Conservation (phyloP, 2,113 vertebrate genomes). For the Sapayoa aenigma region DNA sequence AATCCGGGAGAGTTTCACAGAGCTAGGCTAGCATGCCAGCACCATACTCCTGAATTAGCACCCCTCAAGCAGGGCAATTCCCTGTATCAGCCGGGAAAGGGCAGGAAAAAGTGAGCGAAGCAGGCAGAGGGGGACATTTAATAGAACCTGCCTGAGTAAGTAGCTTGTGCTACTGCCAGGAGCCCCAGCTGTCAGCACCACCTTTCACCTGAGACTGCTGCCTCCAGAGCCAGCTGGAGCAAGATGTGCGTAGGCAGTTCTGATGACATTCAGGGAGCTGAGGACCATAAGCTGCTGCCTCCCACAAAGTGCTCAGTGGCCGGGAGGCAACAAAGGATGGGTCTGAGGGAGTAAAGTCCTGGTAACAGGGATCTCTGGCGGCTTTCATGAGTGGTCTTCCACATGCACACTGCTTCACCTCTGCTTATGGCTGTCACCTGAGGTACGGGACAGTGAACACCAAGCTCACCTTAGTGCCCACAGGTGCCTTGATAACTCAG, state of each 20-base stretch:
- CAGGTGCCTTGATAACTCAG: accelerated
- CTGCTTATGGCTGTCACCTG: not conserved
- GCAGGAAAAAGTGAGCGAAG: not conserved
- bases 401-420: not conserved
- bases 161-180: not conserved
- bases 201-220: not conserved
- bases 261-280: not conserved
- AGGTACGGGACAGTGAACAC: not conserved
- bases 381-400: not conserved
- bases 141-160: not conserved
- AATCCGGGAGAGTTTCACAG: not conserved
- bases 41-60: not conserved
- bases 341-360: not conserved
- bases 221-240: not conserved
- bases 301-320: not conserved
- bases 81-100: not conserved
- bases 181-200: not conserved
- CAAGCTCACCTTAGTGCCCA: not conserved
- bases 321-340: not conserved
- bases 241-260: not conserved
- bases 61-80: not conserved
- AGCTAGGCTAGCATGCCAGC: not conserved
- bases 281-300: not conserved
- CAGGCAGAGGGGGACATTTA: not conserved
- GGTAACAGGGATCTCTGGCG: not conserved